phyloP scores from a whole-genome alignment of 2,888 invertebrate genomes.

The Xanthia icteritia region DNA sequence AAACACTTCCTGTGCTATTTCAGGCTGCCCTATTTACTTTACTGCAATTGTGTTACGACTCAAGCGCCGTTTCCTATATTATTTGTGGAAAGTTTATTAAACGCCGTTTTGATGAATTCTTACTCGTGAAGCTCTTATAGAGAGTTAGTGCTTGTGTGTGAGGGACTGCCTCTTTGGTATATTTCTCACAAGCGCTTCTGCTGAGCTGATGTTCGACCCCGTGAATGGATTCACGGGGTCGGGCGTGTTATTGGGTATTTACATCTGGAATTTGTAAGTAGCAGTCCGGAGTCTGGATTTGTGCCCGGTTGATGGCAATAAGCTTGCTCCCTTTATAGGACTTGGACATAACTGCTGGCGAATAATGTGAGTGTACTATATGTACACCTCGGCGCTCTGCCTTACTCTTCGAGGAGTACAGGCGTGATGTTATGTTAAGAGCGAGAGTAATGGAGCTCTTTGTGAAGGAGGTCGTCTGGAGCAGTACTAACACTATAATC shows the following conservation, averaged over 20 bases:
- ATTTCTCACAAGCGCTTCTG: too few species aligned
- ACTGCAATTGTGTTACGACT: slow-evolving; percentile 44
- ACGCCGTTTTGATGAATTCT: neutral
- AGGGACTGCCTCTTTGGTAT: too few species aligned
- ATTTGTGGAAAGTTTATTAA: slow-evolving; percentile 15
- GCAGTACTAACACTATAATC: neutral
- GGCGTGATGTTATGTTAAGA: too few species aligned
- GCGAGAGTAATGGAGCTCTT: neutral
- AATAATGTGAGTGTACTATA: neutral
- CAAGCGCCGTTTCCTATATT: slow-evolving; percentile 15
- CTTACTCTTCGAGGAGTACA: too few species aligned
- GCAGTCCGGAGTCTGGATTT: too few species aligned
- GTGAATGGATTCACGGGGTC: neutral
- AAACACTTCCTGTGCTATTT: slow-evolving; percentile 56
- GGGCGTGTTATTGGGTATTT: neutral
- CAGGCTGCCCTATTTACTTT: slow-evolving; percentile 46
- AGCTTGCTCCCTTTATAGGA: neutral
- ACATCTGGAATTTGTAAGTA: neutral
- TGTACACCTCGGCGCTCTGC: too few species aligned
- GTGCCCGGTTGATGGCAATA: neutral
- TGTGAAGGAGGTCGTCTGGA: too few species aligned
- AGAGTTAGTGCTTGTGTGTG: neutral
- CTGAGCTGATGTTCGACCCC: neutral
- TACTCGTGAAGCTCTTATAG: neutral
- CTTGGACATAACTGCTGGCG: neutral